Evolutionary conservation across 2,113 vertebrate species (phyloP).

Genomic region (Drymodes brunneopygia): DNA sequence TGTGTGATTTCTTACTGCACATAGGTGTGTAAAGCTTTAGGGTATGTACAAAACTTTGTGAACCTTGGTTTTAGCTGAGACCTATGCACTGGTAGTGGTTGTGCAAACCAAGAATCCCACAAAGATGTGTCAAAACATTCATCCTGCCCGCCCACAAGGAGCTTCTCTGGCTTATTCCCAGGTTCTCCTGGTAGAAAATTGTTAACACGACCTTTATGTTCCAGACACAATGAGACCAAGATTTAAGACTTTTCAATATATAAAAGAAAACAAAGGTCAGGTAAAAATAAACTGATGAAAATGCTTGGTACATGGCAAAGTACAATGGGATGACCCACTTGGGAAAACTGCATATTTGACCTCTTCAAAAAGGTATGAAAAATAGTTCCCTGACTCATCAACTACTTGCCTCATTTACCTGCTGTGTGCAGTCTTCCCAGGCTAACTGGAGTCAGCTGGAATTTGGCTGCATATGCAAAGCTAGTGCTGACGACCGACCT

Average conservation of each 20-base stretch:
- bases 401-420: background rate
- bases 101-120: background rate
- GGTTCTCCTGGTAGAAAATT: background rate
- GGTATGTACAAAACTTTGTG: background rate
- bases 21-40: background rate
- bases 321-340: background rate
- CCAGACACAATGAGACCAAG: background rate
- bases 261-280: background rate
- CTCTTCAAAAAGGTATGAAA: background rate
- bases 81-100: background rate
- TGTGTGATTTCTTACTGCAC: background rate
- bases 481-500: background rate
- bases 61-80: background rate
- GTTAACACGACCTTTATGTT: background rate
- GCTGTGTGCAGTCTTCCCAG: background rate
- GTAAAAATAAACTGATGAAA: background rate
- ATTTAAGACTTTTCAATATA: background rate
- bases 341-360: background rate
- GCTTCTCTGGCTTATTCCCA: background rate
- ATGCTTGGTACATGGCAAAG: background rate
- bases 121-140: background rate
- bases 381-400: background rate
- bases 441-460: background rate
- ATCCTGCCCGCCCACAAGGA: background rate
- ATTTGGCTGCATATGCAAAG: background rate